Conservation (phyloP, 2,888 invertebrate species). For the Perdita meconis region DNA sequence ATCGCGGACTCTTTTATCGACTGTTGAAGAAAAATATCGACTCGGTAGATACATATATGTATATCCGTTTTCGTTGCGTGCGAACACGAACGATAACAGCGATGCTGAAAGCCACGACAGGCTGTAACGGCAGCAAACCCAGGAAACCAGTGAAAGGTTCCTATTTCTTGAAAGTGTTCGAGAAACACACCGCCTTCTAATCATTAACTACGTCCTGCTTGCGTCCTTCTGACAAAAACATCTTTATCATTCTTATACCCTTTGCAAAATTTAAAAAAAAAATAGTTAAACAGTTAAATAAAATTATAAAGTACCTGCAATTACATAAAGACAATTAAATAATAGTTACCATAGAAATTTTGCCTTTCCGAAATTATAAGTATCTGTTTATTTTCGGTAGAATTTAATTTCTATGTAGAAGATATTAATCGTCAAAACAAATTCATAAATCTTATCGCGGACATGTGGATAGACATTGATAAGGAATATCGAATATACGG, state of each 20-base stretch:
- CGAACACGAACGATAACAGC: constrained; percentile 31
- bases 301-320: too few relatives aligned
- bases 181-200: constrained; percentile 18
- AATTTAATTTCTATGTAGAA: too few relatives aligned
- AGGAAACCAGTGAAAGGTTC: constrained; percentile 49
- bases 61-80: constrained; percentile 1
- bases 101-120: constrained; percentile 19
- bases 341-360: too few relatives aligned
- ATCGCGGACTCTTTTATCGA: constrained; percentile 43
- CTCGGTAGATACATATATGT: constrained; percentile 6
- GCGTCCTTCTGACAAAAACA: too few relatives aligned
- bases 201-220: not conserved
- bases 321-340: too few relatives aligned
- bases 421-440: not conserved
- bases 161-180: constrained; percentile 25
- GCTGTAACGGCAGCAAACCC: constrained; percentile 6
- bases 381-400: too few relatives aligned
- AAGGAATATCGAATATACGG: not conserved
- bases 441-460: not conserved
- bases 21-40: constrained; percentile 17
- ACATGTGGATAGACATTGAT: not conserved
- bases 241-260: not conserved
- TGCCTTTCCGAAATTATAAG: too few relatives aligned
- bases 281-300: too few relatives aligned
- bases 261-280: not conserved